phyloP scores from a whole-genome alignment of 2,113 vertebrate genomes.

The Otis tarda region DNA sequence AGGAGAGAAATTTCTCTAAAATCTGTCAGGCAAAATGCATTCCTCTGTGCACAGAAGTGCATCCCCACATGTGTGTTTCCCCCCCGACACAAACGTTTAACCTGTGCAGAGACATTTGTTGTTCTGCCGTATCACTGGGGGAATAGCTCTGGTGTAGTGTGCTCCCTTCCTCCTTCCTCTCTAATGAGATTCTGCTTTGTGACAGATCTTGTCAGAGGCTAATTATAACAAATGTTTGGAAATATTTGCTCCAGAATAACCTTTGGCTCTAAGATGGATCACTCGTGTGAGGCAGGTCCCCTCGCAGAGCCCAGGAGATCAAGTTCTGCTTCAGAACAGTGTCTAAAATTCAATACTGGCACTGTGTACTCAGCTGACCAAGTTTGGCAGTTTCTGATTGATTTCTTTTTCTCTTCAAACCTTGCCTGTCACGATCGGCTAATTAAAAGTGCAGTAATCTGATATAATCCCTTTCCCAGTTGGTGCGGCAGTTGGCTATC shows the following conservation, averaged over 20 bases:
- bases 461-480: constrained; percentile 67
- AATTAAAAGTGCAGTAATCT: constrained; percentile 72
- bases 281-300: background rate
- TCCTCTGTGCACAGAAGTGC: background rate
- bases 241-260: constrained; percentile 28
- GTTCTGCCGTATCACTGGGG: background rate
- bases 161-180: background rate
- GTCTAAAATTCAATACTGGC: constrained; percentile 47
- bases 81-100: background rate
- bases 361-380: background rate
- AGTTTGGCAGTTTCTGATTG: constrained; percentile 57
- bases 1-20: background rate
- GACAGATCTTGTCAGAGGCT: constrained; percentile 30
- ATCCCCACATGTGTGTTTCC: accelerated
- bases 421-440: constrained; percentile 58
- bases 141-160: background rate
- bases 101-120: background rate
- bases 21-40: background rate
- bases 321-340: background rate
- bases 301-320: constrained; percentile 20
- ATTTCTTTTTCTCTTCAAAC: constrained; percentile 58
- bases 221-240: constrained; percentile 47
- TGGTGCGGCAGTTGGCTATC: constrained; percentile 27
- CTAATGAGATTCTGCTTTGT: background rate
- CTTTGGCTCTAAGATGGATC: constrained; percentile 41